Conservation (phyloP, 1,140 invertebrate species). For the Caenorhabditis remanei region DNA sequence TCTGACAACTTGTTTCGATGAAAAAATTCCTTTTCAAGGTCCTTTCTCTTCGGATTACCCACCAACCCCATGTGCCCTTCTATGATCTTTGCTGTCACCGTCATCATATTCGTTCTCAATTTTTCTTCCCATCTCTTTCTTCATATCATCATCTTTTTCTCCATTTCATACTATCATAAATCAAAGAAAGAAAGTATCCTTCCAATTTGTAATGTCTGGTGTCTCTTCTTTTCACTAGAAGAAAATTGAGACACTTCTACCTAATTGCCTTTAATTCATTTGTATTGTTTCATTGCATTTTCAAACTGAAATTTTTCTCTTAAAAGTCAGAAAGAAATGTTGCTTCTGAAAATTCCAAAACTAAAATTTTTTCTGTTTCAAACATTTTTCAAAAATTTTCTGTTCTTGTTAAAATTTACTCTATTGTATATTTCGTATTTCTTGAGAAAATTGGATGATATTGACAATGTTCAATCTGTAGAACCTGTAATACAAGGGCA, state of each 20-base stretch:
- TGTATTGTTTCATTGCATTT: neutral
- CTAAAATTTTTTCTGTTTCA: too few relatives aligned
- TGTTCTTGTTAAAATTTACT: too few relatives aligned
- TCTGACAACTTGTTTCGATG: too few relatives aligned
- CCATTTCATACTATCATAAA: neutral
- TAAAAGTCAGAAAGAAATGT: neutral
- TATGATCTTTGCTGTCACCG: conserved; percentile 16
- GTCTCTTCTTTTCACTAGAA: neutral
- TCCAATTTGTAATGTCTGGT: neutral
- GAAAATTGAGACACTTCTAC: neutral
- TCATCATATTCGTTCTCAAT: conserved; percentile 5
- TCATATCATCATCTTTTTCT: neutral
- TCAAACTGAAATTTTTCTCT: neutral
- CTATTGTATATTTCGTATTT: too few relatives aligned
- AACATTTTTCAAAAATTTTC: too few relatives aligned
- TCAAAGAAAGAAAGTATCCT: conserved; percentile 1
- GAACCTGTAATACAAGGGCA: too few relatives aligned
- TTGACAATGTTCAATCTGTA: too few relatives aligned
- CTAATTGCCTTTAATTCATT: neutral
- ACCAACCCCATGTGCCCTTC: neutral
- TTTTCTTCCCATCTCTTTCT: too few relatives aligned
- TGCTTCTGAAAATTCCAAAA: neutral
- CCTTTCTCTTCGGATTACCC: too few relatives aligned
- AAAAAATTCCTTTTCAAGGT: neutral
- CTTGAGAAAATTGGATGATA: too few relatives aligned